Evolutionary conservation across 1,140 invertebrate species (phyloP).

Genomic region (Nasonia vitripennis): DNA sequence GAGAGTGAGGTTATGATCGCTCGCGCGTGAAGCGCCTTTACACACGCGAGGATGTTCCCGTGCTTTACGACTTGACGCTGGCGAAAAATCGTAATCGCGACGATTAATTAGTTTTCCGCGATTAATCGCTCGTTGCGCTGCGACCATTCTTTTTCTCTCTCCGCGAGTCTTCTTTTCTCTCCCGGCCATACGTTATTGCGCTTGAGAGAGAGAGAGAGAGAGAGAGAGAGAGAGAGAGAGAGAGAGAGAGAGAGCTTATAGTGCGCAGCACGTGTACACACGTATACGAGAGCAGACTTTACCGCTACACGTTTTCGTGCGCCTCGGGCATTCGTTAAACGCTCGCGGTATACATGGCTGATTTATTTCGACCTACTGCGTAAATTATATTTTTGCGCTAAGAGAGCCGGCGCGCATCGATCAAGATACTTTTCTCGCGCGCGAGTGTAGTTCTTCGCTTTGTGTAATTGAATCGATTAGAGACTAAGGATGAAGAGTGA

Average conservation of each 20-base stretch:
- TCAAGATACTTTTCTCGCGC: background rate
- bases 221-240: too few relatives aligned
- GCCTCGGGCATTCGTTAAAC: constrained; percentile 40
- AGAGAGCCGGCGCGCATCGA: background rate
- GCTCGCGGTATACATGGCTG: background rate
- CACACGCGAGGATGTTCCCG: constrained; percentile 12
- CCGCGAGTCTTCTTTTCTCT: background rate
- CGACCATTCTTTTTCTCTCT: constrained; percentile 23
- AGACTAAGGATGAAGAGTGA: background rate
- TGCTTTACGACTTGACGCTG: background rate
- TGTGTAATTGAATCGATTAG: constrained; percentile 25
- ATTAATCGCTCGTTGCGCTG: constrained; percentile 34
- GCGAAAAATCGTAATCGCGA: constrained; percentile 42
- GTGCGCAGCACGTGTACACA: background rate
- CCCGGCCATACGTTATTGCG: constrained; percentile 6
- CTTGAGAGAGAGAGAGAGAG: too few relatives aligned
- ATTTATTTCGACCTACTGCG: constrained; percentile 22
- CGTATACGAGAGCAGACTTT: background rate
- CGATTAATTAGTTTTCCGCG: constrained; percentile 49
- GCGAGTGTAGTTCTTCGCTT: background rate
- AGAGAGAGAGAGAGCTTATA: too few relatives aligned
- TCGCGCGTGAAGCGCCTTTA: background rate
- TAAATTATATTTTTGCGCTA: constrained; percentile 30
- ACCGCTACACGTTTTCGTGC: constrained; percentile 20
- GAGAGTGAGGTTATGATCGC: constrained; percentile 30